Percentiles rank a stretch among this genome's conserved stretches.
Evolutionary conservation across 2,113 vertebrate species (phyloP).

Genomic region (Mesitornis unicolor): DNA sequence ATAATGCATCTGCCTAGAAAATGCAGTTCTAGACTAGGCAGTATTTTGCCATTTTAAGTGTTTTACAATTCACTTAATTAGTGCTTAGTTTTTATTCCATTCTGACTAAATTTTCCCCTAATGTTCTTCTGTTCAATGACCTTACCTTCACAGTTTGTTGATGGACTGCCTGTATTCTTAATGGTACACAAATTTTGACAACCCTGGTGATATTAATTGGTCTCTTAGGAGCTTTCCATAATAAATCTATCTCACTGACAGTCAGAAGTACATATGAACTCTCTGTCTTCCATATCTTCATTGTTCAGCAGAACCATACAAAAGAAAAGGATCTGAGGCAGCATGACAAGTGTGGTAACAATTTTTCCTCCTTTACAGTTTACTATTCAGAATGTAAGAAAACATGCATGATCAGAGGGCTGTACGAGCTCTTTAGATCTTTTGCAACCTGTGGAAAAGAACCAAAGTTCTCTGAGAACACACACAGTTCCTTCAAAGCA

Average conservation of each 20-base stretch:
- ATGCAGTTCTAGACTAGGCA: background rate
- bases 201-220: constrained; percentile 52
- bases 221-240: constrained; percentile 48
- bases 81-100: background rate
- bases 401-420: background rate
- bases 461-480: background rate
- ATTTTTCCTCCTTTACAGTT: background rate
- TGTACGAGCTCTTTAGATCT: background rate
- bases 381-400: background rate
- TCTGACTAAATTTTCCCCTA: background rate
- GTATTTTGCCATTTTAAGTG: background rate
- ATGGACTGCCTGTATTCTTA: constrained; percentile 33
- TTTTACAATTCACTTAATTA: background rate
- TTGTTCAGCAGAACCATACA: background rate
- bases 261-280: background rate
- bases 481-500: background rate
- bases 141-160: background rate
- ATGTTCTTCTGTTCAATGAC: constrained; percentile 31
- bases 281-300: background rate
- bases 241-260: constrained; percentile 34
- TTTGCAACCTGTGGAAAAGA: background rate
- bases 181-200: constrained; percentile 59
- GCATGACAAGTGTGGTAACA: background rate
- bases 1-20: background rate
- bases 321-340: background rate